A percentile compares a stretch with the other conserved stretches of the same genome.
Conservation (phyloP, 1,140 invertebrate genomes). For the Leptinotarsa texana region DNA sequence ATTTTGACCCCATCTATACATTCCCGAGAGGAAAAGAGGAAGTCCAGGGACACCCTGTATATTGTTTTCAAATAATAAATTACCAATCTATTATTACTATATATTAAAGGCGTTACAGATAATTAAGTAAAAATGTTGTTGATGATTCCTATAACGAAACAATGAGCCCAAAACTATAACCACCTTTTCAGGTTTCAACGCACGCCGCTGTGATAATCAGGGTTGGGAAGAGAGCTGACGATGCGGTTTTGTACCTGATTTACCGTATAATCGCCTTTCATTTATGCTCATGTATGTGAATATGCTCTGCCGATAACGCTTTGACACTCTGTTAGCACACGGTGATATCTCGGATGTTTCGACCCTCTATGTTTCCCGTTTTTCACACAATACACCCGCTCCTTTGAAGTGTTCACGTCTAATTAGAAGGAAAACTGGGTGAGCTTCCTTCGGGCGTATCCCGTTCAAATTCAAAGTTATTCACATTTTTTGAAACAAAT, state of each 20-base stretch:
- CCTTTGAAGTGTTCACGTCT: not conserved
- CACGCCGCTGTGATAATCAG: not conserved
- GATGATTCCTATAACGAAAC: no score
- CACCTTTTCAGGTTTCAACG: not conserved
- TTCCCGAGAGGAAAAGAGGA: no score
- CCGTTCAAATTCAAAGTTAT: not conserved
- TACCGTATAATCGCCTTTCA: constrained; percentile 1
- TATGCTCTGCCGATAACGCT: not conserved
- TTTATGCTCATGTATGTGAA: not conserved
- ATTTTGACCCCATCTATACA: no score
- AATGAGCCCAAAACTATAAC: no score
- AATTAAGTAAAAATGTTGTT: no score
- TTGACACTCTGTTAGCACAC: not conserved
- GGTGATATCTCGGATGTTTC: not conserved
- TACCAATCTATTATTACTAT: no score
- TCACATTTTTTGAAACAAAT: not conserved
- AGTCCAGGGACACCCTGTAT: no score
- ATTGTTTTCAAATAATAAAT: no score
- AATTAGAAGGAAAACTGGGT: not conserved
- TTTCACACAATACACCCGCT: not conserved
- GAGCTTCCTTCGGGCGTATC: not conserved
- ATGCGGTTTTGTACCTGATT: not conserved
- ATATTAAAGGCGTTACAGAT: no score
- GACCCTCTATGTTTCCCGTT: not conserved
- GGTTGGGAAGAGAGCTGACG: not conserved